phyloP scores from a whole-genome alignment of 2,888 invertebrate genomes.

The Eudasyphora cyanicolor region DNA sequence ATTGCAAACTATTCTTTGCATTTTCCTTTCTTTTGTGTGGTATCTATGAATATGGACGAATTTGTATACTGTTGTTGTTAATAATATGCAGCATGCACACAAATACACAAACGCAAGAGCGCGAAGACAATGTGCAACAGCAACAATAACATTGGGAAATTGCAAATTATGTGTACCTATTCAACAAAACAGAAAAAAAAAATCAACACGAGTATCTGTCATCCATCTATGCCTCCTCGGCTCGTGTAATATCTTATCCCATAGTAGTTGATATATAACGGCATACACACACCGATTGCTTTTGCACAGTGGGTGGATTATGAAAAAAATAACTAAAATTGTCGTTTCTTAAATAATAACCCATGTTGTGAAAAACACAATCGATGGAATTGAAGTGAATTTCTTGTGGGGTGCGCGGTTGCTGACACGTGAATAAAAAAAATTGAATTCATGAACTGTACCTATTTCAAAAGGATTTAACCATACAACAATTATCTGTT shows the following conservation, averaged over 20 bases:
- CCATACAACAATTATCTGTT: too few species aligned
- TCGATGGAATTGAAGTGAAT: too few species aligned
- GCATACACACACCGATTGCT: too few species aligned
- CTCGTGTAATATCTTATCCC: background rate
- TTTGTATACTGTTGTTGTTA: slow-evolving; percentile 15
- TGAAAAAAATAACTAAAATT: too few species aligned
- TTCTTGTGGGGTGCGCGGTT: too few species aligned
- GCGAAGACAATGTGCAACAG: background rate
- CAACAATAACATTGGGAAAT: slow-evolving; percentile 58
- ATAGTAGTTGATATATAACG: background rate
- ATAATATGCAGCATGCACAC: slow-evolving; percentile 18
- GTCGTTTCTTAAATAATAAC: too few species aligned
- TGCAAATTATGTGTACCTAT: slow-evolving; percentile 51
- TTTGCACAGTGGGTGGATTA: background rate
- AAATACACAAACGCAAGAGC: background rate
- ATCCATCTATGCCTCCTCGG: background rate
- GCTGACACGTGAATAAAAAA: too few species aligned
- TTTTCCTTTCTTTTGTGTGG: slow-evolving; percentile 44
- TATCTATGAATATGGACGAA: slow-evolving; percentile 31
- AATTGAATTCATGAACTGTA: too few species aligned
- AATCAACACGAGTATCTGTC: slow-evolving; percentile 21
- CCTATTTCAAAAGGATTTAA: too few species aligned
- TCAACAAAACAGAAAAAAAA: background rate
- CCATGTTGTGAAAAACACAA: too few species aligned
- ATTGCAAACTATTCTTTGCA: slow-evolving; percentile 29